phyloP scores from a whole-genome alignment of 2,888 invertebrate genomes.

The Stictocephala bisonia region DNA sequence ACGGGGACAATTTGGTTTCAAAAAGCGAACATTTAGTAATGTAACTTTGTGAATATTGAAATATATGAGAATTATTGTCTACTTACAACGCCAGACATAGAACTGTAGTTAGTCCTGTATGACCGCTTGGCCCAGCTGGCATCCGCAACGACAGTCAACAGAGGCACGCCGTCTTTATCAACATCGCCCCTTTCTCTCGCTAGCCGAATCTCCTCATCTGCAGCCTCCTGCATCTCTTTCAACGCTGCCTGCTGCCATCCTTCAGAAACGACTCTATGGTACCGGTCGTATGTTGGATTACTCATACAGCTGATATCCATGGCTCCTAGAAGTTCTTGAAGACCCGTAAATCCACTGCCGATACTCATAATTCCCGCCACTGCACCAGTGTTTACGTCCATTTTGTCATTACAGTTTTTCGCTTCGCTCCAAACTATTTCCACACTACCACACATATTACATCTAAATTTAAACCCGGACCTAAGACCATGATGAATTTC shows the following conservation, averaged over 20 bases:
- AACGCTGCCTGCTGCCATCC: slow-evolving; percentile 24
- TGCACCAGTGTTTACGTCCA: slow-evolving; percentile 3
- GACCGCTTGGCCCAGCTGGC: slow-evolving; percentile 59
- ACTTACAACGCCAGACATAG: slow-evolving; percentile 50
- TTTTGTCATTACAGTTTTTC: background rate
- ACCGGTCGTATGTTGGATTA: background rate
- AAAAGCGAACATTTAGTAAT: too few species aligned
- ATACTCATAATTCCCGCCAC: background rate
- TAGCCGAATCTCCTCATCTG: slow-evolving; percentile 44
- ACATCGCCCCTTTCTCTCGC: slow-evolving; percentile 55
- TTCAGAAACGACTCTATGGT: background rate
- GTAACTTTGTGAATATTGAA: too few species aligned
- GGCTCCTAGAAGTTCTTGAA: background rate
- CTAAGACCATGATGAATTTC: slow-evolving; percentile 6
- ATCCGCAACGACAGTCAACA: slow-evolving; percentile 59
- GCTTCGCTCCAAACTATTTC: slow-evolving; percentile 8
- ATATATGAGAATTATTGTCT: too few species aligned
- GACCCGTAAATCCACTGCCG: background rate
- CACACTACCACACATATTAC: slow-evolving; percentile 5
- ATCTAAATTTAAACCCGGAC: background rate
- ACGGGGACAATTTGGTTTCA: too few species aligned
- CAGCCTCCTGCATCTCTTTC: slow-evolving; percentile 33
- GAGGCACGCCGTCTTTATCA: slow-evolving; percentile 53
- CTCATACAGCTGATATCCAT: slow-evolving; percentile 6
- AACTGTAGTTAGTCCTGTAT: slow-evolving; percentile 52